phyloP scores from a whole-genome alignment of 2,113 vertebrate species.

The Seriola rivoliana region DNA sequence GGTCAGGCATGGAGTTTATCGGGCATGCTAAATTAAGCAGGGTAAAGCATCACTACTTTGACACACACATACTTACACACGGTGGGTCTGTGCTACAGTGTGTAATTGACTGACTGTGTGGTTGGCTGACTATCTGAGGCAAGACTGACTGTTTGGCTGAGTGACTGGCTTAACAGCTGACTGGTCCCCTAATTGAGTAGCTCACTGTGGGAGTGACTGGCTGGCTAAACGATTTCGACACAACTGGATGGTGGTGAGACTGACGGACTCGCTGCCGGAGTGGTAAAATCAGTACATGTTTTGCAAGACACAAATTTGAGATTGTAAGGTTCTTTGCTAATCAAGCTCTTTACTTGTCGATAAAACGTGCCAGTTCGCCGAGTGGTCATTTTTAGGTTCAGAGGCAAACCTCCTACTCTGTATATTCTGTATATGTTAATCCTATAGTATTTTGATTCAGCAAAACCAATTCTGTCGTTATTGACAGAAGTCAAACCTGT shows the following conservation, averaged over 20 bases:
- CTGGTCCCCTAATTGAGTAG: slow-evolving; percentile 67
- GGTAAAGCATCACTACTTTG: slow-evolving; percentile 28
- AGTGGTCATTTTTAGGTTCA: background rate
- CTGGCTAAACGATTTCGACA: slow-evolving; percentile 55
- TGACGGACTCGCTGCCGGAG: slow-evolving; percentile 2
- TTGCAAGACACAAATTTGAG: background rate
- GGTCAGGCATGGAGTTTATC: slow-evolving; percentile 27
- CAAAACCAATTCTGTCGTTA: background rate
- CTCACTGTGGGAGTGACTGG: slow-evolving; percentile 59
- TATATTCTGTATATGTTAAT: background rate
- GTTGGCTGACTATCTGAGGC: slow-evolving; percentile 59
- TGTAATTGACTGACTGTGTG: slow-evolving; percentile 68
- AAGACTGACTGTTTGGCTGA: slow-evolving; percentile 53
- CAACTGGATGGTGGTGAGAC: slow-evolving; percentile 29
- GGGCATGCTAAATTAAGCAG: slow-evolving; percentile 53
- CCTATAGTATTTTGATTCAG: background rate
- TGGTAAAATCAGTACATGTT: background rate
- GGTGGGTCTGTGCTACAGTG: slow-evolving; percentile 8
- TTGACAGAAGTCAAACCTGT: no score
- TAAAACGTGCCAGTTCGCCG: background rate
- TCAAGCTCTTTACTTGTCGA: background rate
- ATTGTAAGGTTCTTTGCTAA: background rate
- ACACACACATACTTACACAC: slow-evolving; percentile 30
- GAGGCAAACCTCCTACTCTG: background rate
- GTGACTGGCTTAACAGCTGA: slow-evolving; percentile 61